Evolutionary conservation across 2,888 invertebrate species (phyloP).

Genomic region (Priocnemis perturbator): DNA sequence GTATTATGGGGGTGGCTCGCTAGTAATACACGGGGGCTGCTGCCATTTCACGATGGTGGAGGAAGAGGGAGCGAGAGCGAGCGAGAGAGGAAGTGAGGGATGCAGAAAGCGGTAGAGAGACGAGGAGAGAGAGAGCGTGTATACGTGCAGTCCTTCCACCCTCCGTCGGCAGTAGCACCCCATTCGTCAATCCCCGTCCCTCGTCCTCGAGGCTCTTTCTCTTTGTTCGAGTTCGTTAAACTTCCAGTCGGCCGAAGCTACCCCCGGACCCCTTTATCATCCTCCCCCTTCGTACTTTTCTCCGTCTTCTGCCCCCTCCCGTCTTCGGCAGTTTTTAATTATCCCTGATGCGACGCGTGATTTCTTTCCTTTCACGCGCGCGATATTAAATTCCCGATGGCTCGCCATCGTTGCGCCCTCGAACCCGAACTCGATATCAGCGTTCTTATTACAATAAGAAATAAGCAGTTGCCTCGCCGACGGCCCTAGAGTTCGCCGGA

Average conservation of each 20-base stretch:
- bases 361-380: not conserved
- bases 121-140: constrained; percentile 13
- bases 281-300: constrained; percentile 32
- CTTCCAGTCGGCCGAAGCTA: constrained; percentile 52
- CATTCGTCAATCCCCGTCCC: constrained; percentile 60
- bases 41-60: constrained; percentile 47
- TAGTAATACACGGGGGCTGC: constrained; percentile 66
- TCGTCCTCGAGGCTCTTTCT: constrained; percentile 49
- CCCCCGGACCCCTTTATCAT: constrained; percentile 29
- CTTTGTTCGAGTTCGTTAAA: constrained; percentile 65
- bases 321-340: constrained; percentile 21
- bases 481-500: too few relatives aligned
- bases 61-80: constrained; percentile 14
- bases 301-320: constrained; percentile 22
- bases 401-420: too few relatives aligned
- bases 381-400: constrained; percentile 3
- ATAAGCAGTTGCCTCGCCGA: too few relatives aligned
- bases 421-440: too few relatives aligned
- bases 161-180: constrained; percentile 49
- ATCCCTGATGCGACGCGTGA: not conserved
- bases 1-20: constrained; percentile 68
- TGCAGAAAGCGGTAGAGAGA: constrained; percentile 2
- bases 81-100: not conserved
- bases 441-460: too few relatives aligned
- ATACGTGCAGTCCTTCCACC: constrained; percentile 43